phyloP scores from a whole-genome alignment of 23 tunicate genomes.

The Halocynthia roretzi region DNA sequence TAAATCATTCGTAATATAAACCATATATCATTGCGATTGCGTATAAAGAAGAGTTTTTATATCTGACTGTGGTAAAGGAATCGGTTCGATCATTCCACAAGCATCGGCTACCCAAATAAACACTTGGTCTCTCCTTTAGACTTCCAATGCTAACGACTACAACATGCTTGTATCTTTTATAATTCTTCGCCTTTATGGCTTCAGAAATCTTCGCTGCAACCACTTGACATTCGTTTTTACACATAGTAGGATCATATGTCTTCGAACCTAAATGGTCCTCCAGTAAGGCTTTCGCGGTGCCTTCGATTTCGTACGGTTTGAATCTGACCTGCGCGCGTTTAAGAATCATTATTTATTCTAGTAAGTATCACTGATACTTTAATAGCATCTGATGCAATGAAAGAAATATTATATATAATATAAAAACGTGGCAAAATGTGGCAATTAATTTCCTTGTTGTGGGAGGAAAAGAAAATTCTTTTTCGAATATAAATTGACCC shows the following conservation, averaged over 20 bases:
- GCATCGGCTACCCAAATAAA: slow-evolving; percentile 86
- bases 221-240: slow-evolving; percentile 42
- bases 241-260: slow-evolving; percentile 59
- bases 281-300: slow-evolving; percentile 44
- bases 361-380: no score
- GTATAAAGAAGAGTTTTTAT: slow-evolving; percentile 73
- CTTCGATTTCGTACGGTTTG: slow-evolving; percentile 83
- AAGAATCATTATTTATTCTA: no score
- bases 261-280: slow-evolving; percentile 49
- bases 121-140: slow-evolving; percentile 74
- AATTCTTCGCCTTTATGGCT: slow-evolving; percentile 46
- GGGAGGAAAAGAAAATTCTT: no score
- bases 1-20: slow-evolving; percentile 58
- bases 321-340: slow-evolving; percentile 31
- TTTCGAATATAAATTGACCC: no score
- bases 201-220: slow-evolving; percentile 80
- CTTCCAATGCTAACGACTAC: slow-evolving; percentile 93
- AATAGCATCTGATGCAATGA: no score
- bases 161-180: slow-evolving; percentile 86
- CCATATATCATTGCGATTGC: slow-evolving; percentile 94
- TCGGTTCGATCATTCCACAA: slow-evolving; percentile 98
- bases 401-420: no score
- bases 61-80: slow-evolving; percentile 73
- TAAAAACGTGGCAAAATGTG: no score
- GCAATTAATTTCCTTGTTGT: no score